Evolutionary conservation across 2,113 vertebrate genomes (phyloP).

Genomic region (Orycteropus afer): DNA sequence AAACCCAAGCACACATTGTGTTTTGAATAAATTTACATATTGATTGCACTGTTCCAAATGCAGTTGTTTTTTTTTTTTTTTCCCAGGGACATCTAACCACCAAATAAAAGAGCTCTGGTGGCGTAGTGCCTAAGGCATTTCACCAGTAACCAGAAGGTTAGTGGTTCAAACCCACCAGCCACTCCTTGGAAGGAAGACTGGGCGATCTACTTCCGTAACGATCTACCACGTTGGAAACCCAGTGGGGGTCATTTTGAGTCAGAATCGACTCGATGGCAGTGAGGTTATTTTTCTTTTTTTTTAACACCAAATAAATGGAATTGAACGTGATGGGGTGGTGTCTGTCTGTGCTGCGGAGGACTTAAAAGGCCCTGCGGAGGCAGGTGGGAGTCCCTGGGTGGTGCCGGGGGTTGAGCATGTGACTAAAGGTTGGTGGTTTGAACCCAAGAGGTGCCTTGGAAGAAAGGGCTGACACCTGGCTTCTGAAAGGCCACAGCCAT

Average conservation of each 20-base stretch:
- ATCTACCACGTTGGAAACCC: neutral
- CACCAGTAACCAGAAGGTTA: no score
- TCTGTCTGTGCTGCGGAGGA: neutral
- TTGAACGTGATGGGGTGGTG: neutral
- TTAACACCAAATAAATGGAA: neutral
- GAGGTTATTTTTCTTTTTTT: neutral
- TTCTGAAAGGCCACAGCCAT: neutral
- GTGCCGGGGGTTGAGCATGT: no score
- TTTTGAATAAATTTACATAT: constrained; percentile 63
- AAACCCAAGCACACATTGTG: constrained; percentile 15
- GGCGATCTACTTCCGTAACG: no score
- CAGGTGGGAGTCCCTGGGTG: neutral
- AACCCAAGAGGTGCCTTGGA: neutral
- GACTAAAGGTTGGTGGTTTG: neutral
- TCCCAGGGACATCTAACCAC: no score
- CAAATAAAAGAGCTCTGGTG: no score
- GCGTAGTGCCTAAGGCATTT: no score
- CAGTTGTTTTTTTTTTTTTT: neutral
- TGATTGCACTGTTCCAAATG: constrained; percentile 6
- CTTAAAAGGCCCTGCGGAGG: neutral
- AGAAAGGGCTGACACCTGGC: no score
- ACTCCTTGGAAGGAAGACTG: no score
- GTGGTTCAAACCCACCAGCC: no score
- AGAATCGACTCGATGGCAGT: neutral
- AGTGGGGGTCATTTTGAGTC: neutral